phyloP scores from a whole-genome alignment of 2,797 vertebrate species.

The Trichosurus vulpecula region DNA sequence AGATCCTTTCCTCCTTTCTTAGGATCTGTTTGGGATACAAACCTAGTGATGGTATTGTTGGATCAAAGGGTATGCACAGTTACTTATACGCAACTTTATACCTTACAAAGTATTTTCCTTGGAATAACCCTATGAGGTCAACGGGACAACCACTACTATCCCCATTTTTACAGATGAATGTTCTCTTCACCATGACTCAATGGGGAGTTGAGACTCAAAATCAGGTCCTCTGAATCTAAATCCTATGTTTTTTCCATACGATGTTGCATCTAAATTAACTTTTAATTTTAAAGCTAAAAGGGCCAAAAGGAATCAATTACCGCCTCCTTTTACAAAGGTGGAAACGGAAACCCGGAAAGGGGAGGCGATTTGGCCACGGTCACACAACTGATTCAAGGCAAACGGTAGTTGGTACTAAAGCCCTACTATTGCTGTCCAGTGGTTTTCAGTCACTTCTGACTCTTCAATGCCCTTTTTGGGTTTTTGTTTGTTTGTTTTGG shows the following conservation, averaged over 20 bases:
- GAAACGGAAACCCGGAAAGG: not conserved
- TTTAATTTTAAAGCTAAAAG: not conserved
- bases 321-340: not conserved
- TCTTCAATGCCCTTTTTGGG: not conserved
- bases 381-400: not conserved
- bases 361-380: not conserved
- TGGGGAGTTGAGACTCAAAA: not conserved
- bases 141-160: not conserved
- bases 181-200: not conserved
- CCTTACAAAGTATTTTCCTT: not conserved
- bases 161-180: not conserved
- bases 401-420: not conserved
- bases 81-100: not conserved
- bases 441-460: not conserved
- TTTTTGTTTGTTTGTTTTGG: not conserved
- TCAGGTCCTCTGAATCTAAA: not conserved
- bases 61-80: not conserved
- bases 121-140: not conserved
- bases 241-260: not conserved
- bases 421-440: not conserved
- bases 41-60: not conserved
- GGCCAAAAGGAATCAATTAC: not conserved
- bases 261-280: not conserved
- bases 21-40: not conserved
- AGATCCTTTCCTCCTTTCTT: not conserved